phyloP scores from a whole-genome alignment of 2,888 invertebrate genomes.

The Petrolisthes manimaculis region DNA sequence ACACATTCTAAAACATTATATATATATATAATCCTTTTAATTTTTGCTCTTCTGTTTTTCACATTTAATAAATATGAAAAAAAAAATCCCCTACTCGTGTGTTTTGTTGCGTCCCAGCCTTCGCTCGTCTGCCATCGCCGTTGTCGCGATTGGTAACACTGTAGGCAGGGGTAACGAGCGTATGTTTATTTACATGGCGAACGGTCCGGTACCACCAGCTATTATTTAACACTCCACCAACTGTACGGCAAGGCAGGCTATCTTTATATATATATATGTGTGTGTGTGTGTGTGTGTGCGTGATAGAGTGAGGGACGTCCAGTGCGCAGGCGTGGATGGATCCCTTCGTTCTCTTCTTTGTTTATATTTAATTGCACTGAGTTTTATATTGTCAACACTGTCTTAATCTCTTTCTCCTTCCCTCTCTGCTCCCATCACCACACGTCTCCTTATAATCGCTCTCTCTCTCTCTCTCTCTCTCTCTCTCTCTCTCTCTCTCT shows the following conservation, averaged over 20 bases:
- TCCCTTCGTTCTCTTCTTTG: background rate
- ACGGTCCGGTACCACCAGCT: too few relatives aligned
- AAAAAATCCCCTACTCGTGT: too few relatives aligned
- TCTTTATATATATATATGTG: background rate
- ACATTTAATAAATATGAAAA: too few relatives aligned
- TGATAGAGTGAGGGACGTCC: background rate
- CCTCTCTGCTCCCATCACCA: background rate
- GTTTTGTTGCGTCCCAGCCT: too few relatives aligned
- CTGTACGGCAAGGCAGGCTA: background rate
- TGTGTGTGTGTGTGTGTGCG: conserved; percentile 21
- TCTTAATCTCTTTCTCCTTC: background rate
- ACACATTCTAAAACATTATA: too few relatives aligned
- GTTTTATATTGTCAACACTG: background rate
- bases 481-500: background rate
- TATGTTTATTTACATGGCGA: too few relatives aligned
- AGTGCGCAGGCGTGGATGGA: background rate
- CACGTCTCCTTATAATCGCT: background rate
- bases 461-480: conserved; percentile 3
- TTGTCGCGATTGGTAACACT: too few relatives aligned
- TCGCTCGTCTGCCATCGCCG: too few relatives aligned
- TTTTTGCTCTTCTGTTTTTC: too few relatives aligned
- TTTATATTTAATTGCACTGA: background rate
- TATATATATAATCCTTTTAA: too few relatives aligned
- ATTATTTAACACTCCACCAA: too few relatives aligned
- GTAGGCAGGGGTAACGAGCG: too few relatives aligned